Conservation (phyloP, 1,140 invertebrate species). For the Panagrolaimus sp. region DNA sequence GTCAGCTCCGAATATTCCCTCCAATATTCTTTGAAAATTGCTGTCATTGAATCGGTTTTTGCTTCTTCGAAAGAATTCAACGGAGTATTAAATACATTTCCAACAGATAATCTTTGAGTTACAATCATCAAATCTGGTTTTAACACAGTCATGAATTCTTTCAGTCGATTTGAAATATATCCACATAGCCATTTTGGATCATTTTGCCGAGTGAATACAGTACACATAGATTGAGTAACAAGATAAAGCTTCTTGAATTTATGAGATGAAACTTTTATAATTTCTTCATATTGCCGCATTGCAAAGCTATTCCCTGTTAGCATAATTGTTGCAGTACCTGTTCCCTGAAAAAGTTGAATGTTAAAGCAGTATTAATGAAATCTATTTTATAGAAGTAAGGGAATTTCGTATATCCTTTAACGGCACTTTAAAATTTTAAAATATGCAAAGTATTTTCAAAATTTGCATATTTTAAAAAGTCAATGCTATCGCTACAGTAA, state of each 20-base stretch:
- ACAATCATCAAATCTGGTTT: not conserved
- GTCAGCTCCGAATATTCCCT: not conserved
- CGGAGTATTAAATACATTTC: not conserved
- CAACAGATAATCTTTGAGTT: slow-evolving; percentile 6
- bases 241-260: not conserved
- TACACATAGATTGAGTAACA: slow-evolving; percentile 5
- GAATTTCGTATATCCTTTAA: too few species aligned
- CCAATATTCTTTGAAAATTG: not conserved
- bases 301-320: not conserved
- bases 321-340: not conserved
- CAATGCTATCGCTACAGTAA: too few species aligned
- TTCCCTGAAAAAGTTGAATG: not conserved
- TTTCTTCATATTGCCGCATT: not conserved
- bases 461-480: too few species aligned
- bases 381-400: too few species aligned
- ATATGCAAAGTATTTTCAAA: too few species aligned
- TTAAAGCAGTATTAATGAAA: too few species aligned
- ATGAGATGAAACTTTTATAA: not conserved
- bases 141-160: not conserved
- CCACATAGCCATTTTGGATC: not conserved
- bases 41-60: not conserved
- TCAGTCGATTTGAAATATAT: not conserved
- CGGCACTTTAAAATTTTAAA: too few species aligned
- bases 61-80: not conserved
- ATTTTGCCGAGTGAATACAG: not conserved